Percentiles rank a stretch among this genome's conserved stretches.
Conservation (phyloP, 30 jellyfish, hydroid and myxozoan genomes). For the Aurelia sp. region DNA sequence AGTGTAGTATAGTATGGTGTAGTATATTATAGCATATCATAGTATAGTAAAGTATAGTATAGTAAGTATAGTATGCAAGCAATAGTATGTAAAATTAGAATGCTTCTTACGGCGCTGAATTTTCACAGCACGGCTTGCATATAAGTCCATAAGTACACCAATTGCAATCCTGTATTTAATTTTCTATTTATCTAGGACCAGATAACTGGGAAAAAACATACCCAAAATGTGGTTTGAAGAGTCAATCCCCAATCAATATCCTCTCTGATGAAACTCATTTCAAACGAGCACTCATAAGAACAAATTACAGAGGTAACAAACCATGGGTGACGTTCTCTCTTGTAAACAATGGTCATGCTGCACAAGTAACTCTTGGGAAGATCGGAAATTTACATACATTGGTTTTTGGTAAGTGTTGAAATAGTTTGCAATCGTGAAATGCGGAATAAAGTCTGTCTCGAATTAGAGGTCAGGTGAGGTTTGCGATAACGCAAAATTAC, state of each 20-base stretch:
- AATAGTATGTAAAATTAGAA: too few relatives aligned
- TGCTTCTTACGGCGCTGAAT: background rate
- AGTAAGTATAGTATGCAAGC: too few relatives aligned
- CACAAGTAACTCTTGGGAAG: slow-evolving; percentile 45
- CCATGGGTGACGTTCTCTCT: slow-evolving; percentile 17
- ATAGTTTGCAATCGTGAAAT: too few relatives aligned
- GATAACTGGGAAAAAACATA: slow-evolving; percentile 21
- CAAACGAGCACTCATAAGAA: background rate
- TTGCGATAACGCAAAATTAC: too few relatives aligned
- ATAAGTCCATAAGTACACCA: too few relatives aligned
- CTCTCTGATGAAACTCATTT: background rate
- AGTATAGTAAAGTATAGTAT: too few relatives aligned
- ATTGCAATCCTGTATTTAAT: background rate
- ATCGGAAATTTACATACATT: background rate
- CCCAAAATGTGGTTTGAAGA: slow-evolving; percentile 27
- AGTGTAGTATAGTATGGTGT: too few relatives aligned
- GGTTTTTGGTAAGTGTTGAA: slow-evolving; percentile 26
- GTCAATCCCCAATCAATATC: slow-evolving; percentile 66
- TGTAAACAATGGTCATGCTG: slow-evolving; percentile 72
- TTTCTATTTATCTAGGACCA: slow-evolving; percentile 20
- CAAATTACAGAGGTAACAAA: slow-evolving; percentile 4
- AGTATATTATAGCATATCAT: too few relatives aligned
- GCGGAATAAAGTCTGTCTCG: too few relatives aligned
- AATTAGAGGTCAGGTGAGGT: too few relatives aligned
- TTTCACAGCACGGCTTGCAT: background rate